phyloP scores from a whole-genome alignment of 1,140 invertebrate genomes.

The Microplitis mediator region DNA sequence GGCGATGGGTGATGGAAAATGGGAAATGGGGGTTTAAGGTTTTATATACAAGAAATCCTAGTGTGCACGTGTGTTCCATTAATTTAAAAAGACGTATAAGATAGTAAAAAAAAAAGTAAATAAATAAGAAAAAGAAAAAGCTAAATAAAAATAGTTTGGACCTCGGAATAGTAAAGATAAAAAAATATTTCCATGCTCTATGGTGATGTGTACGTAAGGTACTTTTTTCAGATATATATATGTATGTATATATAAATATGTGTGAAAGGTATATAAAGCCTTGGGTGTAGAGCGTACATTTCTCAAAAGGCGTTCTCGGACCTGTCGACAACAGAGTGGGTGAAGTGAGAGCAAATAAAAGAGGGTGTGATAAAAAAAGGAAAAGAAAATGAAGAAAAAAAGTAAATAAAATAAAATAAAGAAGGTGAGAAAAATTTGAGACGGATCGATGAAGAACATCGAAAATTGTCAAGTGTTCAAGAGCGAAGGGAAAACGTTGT shows the following conservation, averaged over 20 bases:
- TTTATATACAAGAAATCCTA: background rate
- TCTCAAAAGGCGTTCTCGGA: slow-evolving; percentile 32
- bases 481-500: background rate
- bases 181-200: background rate
- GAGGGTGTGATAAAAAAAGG: background rate
- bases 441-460: background rate
- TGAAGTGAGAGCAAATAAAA: slow-evolving; percentile 15
- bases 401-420: background rate
- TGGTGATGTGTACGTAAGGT: too few relatives aligned
- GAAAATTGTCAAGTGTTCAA: background rate
- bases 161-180: background rate
- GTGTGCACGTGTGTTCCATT: slow-evolving; percentile 35
- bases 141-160: background rate
- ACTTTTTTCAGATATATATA: background rate
- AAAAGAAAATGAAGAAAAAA: background rate
- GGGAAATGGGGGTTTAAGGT: background rate
- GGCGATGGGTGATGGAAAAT: background rate
- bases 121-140: background rate
- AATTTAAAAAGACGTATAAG: slow-evolving; percentile 29
- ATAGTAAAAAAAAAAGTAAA: slow-evolving; percentile 12
- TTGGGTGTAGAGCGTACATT: slow-evolving; percentile 28
- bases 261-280: slow-evolving; percentile 4
- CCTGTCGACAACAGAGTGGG: slow-evolving; percentile 32
- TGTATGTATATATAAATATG: slow-evolving; percentile 19
- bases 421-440: background rate